These are phyloP conservation scores for Falco novaeseelandiae DNA, from an alignment of 2,797 vertebrate species.

Conservation along the genomic window DNA sequence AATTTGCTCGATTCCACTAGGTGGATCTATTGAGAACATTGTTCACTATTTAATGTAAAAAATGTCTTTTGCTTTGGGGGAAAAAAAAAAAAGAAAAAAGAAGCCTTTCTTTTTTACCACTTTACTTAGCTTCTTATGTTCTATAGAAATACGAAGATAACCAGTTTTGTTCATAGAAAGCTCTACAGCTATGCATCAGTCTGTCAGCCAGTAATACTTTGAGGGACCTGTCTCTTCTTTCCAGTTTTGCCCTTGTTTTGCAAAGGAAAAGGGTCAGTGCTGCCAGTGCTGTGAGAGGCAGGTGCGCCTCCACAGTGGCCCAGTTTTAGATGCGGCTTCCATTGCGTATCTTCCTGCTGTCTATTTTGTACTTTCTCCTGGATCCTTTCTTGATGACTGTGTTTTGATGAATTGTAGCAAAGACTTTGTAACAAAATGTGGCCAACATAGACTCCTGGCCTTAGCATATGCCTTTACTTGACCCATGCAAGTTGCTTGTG, in stretches of 20 bases:
- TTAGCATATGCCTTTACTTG: background rate
- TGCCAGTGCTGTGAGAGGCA: background rate
- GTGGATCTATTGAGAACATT: slow-evolving; percentile 63
- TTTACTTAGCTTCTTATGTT: background rate
- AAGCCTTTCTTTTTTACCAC: background rate
- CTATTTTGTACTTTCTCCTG: background rate
- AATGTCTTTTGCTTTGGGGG: background rate
- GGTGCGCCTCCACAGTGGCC: background rate
- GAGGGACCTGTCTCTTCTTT: background rate
- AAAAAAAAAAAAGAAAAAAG: background rate
- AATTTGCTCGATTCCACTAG: slow-evolving; percentile 52
- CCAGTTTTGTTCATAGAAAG: background rate
- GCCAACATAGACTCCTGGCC: background rate
- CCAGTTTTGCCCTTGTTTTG: background rate
- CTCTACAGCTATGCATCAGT: background rate
- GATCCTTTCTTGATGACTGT: background rate
- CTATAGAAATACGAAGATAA: background rate
- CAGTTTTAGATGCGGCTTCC: background rate
- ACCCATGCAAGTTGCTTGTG: background rate
- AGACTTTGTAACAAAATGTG: background rate
- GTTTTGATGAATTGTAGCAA: background rate
- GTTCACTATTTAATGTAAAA: slow-evolving; percentile 20
- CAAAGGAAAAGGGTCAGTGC: background rate
- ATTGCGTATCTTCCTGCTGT: background rate
- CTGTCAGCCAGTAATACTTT: background rate